phyloP scores from a whole-genome alignment of 2,113 vertebrate genomes.

The Thomomys bottae region DNA sequence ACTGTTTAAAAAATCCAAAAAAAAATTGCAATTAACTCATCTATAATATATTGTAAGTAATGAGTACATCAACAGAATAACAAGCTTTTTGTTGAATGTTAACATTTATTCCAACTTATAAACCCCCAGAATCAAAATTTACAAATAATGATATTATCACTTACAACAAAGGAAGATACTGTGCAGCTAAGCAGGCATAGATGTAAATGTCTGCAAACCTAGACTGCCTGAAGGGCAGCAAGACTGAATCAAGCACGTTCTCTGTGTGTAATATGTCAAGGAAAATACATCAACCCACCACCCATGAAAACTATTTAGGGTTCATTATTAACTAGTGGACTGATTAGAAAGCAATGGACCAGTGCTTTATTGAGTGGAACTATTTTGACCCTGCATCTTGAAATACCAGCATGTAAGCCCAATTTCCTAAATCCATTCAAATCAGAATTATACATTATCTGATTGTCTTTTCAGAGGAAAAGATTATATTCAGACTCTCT shows the following conservation, averaged over 20 bases:
- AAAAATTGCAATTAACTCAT: not conserved
- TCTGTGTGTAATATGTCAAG: slow-evolving; percentile 83
- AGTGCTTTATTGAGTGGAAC: slow-evolving; percentile 42
- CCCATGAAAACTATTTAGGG: slow-evolving; percentile 76
- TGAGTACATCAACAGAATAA: not conserved
- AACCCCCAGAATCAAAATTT: not conserved
- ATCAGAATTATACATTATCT: not conserved
- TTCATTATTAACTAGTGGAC: slow-evolving; percentile 64
- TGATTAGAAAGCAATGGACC: slow-evolving; percentile 13
- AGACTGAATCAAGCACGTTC: slow-evolving; percentile 81
- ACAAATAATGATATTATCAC: slow-evolving; percentile 38
- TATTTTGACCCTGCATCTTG: not conserved
- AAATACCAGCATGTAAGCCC: not conserved
- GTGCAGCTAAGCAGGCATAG: not conserved
- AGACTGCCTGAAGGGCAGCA: slow-evolving; percentile 53
- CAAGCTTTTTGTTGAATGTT: not conserved
- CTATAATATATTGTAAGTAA: not conserved
- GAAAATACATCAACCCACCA: slow-evolving; percentile 81
- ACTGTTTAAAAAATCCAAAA: no score
- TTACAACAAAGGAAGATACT: slow-evolving; percentile 51
- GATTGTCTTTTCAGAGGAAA: not conserved
- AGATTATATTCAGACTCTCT: not conserved
- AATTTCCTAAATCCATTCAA: not conserved
- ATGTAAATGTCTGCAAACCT: slow-evolving; percentile 50
- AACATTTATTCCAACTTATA: slow-evolving; percentile 22